These are phyloP conservation scores for Rissa tridactyla DNA, from an alignment of 2,113 vertebrate species.

Conservation along the genomic window DNA sequence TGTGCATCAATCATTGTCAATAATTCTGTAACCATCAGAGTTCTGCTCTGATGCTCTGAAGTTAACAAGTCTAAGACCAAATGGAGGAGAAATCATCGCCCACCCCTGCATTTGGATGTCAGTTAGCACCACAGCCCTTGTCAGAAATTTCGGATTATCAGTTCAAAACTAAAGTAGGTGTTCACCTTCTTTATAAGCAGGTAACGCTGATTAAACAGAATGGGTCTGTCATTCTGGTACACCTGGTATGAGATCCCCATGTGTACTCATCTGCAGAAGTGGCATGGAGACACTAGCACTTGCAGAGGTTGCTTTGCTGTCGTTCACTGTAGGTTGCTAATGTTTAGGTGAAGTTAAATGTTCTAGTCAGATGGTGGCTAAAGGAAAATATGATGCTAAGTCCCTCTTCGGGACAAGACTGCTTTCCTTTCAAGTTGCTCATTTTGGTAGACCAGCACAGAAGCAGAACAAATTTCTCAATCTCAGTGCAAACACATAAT, in stretches of 20 bases:
- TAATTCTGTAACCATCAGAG: neutral
- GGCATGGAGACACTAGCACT: neutral
- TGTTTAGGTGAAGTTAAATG: neutral
- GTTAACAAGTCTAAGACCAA: neutral
- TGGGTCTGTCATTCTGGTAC: neutral
- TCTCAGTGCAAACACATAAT: neutral
- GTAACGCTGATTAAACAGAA: neutral
- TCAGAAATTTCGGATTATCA: neutral
- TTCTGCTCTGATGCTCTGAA: neutral
- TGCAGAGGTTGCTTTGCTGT: neutral
- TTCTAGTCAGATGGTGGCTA: neutral
- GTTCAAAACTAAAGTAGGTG: neutral
- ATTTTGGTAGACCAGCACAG: neutral
- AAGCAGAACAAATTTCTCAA: neutral
- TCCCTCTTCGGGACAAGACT: neutral
- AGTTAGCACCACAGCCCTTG: neutral
- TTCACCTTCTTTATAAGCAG: neutral
- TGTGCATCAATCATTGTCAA: neutral
- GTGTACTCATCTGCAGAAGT: neutral
- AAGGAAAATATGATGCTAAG: neutral
- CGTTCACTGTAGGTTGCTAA: neutral
- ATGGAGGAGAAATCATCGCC: neutral
- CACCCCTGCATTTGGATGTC: neutral
- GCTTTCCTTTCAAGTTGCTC: neutral
- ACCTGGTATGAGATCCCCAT: neutral